A percentile compares a stretch with the other conserved stretches of the same genome.
Conservation (phyloP, 1,140 invertebrate genomes). For the Rhagoletis zephyria region DNA sequence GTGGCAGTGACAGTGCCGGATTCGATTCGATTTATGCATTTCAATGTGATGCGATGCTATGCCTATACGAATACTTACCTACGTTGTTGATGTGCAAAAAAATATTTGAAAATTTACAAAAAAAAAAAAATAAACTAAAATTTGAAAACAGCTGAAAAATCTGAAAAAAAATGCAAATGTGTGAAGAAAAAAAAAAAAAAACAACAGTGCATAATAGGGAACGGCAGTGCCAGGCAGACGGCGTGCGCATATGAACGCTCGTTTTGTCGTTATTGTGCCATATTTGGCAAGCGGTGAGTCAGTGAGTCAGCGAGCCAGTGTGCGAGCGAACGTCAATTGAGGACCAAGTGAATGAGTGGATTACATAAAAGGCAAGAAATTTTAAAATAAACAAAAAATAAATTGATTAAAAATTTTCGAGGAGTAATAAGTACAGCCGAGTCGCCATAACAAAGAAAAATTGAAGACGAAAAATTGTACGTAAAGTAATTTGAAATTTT, state of each 20-base stretch:
- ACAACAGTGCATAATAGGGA: background rate
- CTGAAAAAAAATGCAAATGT: background rate
- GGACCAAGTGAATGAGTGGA: conserved; percentile 38
- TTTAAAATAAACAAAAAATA: background rate
- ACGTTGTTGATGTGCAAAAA: conserved; percentile 2
- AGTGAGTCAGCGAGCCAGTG: conserved; percentile 23
- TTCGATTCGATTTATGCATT: background rate
- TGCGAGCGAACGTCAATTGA: conserved; percentile 17
- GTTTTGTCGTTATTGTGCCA: background rate
- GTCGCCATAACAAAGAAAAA: background rate
- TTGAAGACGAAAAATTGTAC: background rate
- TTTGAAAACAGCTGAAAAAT: conserved; percentile 42
- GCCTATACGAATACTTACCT: background rate
- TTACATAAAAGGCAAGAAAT: conserved; percentile 46
- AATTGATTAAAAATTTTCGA: background rate
- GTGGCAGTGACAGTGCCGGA: background rate
- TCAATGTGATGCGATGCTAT: background rate
- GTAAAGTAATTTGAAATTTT: background rate
- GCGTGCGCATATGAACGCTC: background rate
- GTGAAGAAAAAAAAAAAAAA: background rate
- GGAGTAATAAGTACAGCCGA: background rate
- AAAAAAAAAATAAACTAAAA: background rate
- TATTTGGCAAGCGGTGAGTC: conserved; percentile 46
- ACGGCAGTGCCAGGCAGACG: background rate
- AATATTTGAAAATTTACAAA: background rate